phyloP scores from a whole-genome alignment of 2,113 vertebrate species.

The Amblyopsis rosae region DNA sequence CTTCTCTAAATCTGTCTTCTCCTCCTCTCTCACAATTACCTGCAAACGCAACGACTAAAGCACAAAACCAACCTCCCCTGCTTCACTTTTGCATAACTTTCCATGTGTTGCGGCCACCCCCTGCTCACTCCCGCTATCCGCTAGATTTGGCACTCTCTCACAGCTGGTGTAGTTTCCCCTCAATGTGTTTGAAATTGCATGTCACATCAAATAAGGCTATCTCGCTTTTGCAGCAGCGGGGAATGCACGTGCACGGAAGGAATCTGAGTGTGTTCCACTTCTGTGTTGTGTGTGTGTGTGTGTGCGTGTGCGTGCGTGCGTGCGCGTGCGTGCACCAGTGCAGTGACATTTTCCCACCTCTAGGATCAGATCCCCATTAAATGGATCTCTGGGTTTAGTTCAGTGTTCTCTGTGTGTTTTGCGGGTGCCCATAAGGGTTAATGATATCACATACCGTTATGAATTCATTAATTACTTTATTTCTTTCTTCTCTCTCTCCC shows the following conservation, averaged over 20 bases:
- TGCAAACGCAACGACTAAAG: too few relatives aligned
- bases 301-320: conserved; percentile 7
- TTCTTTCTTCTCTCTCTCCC: conserved; percentile 35
- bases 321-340: conserved; percentile 17
- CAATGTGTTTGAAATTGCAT: conserved; percentile 63
- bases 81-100: too few relatives aligned
- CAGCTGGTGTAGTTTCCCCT: conserved; percentile 43
- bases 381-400: conserved; percentile 45
- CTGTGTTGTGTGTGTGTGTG: conserved; percentile 20
- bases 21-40: too few relatives aligned
- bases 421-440: conserved; percentile 46
- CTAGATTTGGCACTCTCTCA: conserved; percentile 20
- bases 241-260: neutral
- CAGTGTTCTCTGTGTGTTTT: conserved; percentile 60
- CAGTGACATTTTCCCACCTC: conserved; percentile 19
- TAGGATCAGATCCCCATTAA: conserved; percentile 50
- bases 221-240: conserved; percentile 31
- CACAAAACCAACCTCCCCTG: neutral
- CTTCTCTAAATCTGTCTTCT: too few relatives aligned
- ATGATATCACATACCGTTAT: conserved; percentile 52
- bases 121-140: neutral
- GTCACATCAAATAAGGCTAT: conserved; percentile 61
- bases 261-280: conserved; percentile 2
- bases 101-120: conserved; percentile 19
- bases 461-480: conserved; percentile 64